A percentile compares a stretch with the other conserved stretches of the same genome.
phyloP scores from a whole-genome alignment of 2,113 vertebrate genomes.

The Cololabis saira region DNA sequence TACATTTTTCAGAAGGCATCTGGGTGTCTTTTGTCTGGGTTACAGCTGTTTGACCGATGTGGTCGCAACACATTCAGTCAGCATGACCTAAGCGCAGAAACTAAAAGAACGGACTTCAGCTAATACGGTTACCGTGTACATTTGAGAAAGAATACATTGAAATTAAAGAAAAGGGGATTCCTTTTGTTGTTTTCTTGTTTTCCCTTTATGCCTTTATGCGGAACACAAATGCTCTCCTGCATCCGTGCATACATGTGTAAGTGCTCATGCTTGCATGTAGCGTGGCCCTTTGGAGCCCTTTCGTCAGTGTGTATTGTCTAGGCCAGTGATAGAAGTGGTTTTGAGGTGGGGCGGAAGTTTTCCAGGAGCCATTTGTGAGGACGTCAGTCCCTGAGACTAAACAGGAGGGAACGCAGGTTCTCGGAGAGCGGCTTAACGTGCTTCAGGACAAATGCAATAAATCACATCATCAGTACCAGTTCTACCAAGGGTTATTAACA shows the following conservation, averaged over 20 bases:
- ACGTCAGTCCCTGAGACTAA: slow-evolving; percentile 65
- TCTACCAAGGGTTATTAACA: no score
- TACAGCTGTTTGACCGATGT: background rate
- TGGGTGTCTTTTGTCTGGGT: no score
- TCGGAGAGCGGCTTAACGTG: slow-evolving; percentile 19
- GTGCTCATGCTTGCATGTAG: background rate
- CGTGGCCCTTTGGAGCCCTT: slow-evolving; percentile 56
- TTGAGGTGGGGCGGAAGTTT: slow-evolving; percentile 67
- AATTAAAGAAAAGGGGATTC: no score
- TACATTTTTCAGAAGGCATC: no score
- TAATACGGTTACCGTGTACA: no score
- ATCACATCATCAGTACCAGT: background rate
- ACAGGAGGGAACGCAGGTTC: slow-evolving; percentile 50
- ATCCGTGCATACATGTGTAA: background rate
- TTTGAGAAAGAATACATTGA: no score
- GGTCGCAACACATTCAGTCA: background rate
- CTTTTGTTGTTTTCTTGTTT: background rate
- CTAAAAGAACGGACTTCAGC: no score
- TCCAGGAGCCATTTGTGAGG: slow-evolving; percentile 64
- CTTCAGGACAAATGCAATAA: slow-evolving; percentile 8
- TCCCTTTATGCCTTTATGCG: background rate
- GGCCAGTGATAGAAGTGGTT: slow-evolving; percentile 73
- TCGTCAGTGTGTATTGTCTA: slow-evolving; percentile 58
- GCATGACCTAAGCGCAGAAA: background rate
- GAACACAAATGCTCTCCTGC: background rate